These are phyloP conservation scores for Spodoptera picta DNA, from an alignment of 2,888 invertebrate genomes.

Conservation along the genomic window DNA sequence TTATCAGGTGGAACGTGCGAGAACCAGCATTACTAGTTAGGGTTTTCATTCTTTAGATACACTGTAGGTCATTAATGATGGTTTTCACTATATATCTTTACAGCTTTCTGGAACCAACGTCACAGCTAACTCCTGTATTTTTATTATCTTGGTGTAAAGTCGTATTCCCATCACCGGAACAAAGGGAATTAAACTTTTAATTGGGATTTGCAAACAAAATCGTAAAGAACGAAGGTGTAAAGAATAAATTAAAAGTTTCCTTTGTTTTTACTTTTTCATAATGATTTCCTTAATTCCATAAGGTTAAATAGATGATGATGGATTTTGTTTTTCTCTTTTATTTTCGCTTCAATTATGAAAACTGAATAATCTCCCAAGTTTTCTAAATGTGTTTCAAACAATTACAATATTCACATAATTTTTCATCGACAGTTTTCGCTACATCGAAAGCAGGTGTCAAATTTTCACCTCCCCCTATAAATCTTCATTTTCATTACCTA, in stretches of 20 bases:
- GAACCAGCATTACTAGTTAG: conserved; percentile 1
- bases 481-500: conserved; percentile 61
- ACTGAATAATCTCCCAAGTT: conserved; percentile 12
- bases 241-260: conserved; percentile 51
- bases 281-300: conserved; percentile 28
- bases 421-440: conserved; percentile 42
- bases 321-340: not conserved
- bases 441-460: conserved; percentile 53
- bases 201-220: conserved; percentile 37
- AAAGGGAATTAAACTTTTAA: conserved; percentile 54
- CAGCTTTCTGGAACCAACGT: not conserved
- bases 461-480: conserved; percentile 53
- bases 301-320: conserved; percentile 12
- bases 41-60: conserved; percentile 5
- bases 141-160: conserved; percentile 16
- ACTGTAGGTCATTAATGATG: not conserved
- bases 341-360: not conserved
- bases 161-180: conserved; percentile 43
- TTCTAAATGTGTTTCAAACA: conserved; percentile 29
- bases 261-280: conserved; percentile 25
- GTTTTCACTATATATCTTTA: not conserved
- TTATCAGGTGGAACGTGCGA: conserved; percentile 2
- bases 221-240: conserved; percentile 43
- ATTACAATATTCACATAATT: conserved; percentile 48
- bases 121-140: conserved; percentile 9